Evolutionary conservation across 2,888 invertebrate genomes (phyloP).

Genomic region (Sarcophaga carnaria): DNA sequence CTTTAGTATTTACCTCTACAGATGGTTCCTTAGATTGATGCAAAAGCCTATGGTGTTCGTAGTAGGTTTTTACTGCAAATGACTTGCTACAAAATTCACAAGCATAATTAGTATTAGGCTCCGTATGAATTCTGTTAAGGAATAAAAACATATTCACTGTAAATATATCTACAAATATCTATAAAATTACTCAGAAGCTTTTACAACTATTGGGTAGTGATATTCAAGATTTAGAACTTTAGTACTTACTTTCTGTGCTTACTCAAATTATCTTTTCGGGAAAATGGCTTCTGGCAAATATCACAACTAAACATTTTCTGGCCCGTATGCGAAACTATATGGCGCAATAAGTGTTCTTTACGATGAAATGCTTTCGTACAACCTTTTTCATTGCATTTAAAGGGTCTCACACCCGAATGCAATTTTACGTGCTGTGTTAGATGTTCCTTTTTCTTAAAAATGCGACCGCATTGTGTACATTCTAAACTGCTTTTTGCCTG

Average conservation of each 20-base stretch:
- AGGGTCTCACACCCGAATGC: conserved; percentile 86
- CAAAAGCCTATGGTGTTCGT: conserved; percentile 85
- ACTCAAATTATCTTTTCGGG: conserved; percentile 81
- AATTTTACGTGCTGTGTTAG: conserved; percentile 87
- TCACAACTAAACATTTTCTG: conserved; percentile 86
- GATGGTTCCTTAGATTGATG: conserved; percentile 79
- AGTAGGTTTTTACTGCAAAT: conserved; percentile 87
- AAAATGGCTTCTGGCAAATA: conserved; percentile 84
- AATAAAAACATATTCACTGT: not conserved
- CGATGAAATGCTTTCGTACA: conserved; percentile 87
- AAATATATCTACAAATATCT: not conserved
- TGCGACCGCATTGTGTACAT: conserved; percentile 85
- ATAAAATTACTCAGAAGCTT: not conserved
- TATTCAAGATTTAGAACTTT: not conserved
- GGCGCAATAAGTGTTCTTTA: conserved; percentile 87
- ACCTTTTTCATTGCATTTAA: conserved; percentile 84
- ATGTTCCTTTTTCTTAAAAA: conserved; percentile 87
- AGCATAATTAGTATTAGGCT: conserved; percentile 82
- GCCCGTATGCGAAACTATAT: conserved; percentile 86
- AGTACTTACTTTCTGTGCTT: conserved; percentile 79
- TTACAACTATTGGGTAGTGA: no score
- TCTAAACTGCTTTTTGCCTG: conserved; percentile 71
- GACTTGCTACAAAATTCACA: conserved; percentile 87
- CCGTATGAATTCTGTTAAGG: conserved; percentile 77
- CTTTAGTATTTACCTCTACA: conserved; percentile 58